phyloP scores from a whole-genome alignment of 2,888 invertebrate species.

The Neocrepidodera transversa region DNA sequence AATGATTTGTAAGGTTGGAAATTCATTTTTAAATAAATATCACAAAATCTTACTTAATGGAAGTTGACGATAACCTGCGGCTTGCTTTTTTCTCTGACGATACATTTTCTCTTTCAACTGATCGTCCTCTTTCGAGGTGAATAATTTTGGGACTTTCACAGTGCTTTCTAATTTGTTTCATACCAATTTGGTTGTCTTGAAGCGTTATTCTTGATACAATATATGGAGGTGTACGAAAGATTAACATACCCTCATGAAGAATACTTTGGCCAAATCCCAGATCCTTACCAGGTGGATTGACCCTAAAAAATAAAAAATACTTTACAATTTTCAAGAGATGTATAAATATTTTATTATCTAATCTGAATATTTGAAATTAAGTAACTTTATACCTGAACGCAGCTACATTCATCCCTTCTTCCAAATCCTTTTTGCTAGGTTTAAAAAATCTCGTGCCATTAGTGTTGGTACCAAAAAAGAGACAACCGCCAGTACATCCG shows the following conservation, averaged over 20 bases:
- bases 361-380: too few relatives aligned
- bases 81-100: conserved; percentile 54
- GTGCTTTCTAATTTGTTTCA: conserved; percentile 33
- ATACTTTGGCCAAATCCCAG: conserved; percentile 95
- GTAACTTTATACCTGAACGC: conserved; percentile 68
- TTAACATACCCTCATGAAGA: conserved; percentile 82
- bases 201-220: conserved; percentile 78
- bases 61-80: conserved; percentile 71
- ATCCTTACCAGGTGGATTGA: conserved; percentile 79
- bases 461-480: conserved; percentile 91
- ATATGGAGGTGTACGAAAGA: conserved; percentile 91
- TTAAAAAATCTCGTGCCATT: conserved; percentile 90
- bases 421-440: conserved; percentile 79
- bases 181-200: conserved; percentile 66
- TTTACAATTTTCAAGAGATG: too few relatives aligned
- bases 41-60: conserved; percentile 60
- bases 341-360: background rate
- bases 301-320: conserved; percentile 58
- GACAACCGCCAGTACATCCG: conserved; percentile 94
- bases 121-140: conserved; percentile 45
- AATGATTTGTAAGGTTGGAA: too few relatives aligned
- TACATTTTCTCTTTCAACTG: conserved; percentile 49
- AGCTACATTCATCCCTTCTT: conserved; percentile 84
- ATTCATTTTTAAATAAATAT: background rate
- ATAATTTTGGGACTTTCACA: conserved; percentile 47